These are phyloP conservation scores for Cenopis cana DNA, from an alignment of 2,888 invertebrate genomes.

Conservation along the genomic window DNA sequence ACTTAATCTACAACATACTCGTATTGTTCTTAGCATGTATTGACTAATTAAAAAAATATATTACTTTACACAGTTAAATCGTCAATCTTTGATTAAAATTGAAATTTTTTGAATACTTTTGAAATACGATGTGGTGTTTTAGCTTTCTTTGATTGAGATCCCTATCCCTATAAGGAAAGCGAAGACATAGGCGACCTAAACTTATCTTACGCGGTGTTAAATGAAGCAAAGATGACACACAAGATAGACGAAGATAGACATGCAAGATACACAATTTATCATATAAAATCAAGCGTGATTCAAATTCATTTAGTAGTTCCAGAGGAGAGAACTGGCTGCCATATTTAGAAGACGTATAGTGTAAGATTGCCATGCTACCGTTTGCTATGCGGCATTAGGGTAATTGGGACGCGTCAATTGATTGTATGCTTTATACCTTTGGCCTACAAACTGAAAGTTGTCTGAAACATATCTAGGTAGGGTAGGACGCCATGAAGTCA, in stretches of 20 bases:
- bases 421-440: constrained; percentile 34
- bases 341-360: neutral
- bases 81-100: too few species aligned
- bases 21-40: constrained; percentile 2
- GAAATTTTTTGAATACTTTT: neutral
- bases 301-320: neutral
- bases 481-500: neutral
- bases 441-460: constrained; percentile 36
- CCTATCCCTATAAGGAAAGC: too few species aligned
- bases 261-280: too few species aligned
- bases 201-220: neutral
- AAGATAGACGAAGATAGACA: too few species aligned
- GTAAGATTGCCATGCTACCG: neutral
- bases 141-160: too few species aligned
- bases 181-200: neutral
- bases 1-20: neutral
- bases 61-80: too few species aligned
- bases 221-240: too few species aligned
- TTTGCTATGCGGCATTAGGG: constrained; percentile 12
- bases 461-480: constrained; percentile 3
- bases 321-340: neutral
- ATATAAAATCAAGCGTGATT: neutral
- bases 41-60: neutral
- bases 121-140: too few species aligned
- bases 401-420: constrained; percentile 19